Evolutionary conservation across 2,888 invertebrate genomes (phyloP).

Genomic region (Agapostemon virescens): DNA sequence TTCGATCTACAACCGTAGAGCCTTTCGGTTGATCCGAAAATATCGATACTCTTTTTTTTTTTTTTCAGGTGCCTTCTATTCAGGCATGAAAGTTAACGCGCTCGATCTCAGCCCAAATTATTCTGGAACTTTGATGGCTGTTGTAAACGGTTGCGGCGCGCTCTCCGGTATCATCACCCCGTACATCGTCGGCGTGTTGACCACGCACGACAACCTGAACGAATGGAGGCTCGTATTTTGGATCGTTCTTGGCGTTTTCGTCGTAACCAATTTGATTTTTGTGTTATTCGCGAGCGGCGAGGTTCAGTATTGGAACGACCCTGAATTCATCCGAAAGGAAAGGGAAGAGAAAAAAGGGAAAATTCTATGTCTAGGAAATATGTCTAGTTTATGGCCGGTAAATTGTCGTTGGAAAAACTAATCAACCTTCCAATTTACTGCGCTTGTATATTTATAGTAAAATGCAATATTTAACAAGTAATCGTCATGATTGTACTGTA

Average conservation of each 20-base stretch:
- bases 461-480: constrained; percentile 23
- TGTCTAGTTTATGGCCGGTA: background rate
- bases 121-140: constrained; percentile 81
- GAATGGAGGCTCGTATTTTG: constrained; percentile 92
- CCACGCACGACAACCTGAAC: constrained; percentile 75
- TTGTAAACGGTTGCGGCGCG: constrained; percentile 85
- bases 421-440: background rate
- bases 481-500: constrained; percentile 3
- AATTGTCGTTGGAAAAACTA: background rate
- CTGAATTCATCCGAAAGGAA: constrained; percentile 75
- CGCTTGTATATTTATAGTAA: constrained; percentile 26
- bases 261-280: constrained; percentile 86
- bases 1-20: too few species aligned
- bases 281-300: constrained; percentile 88
- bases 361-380: too few species aligned
- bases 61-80: constrained; percentile 78
- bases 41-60: background rate
- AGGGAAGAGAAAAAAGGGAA: constrained; percentile 55
- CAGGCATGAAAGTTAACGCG: constrained; percentile 81
- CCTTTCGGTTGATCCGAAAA: too few species aligned
- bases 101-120: constrained; percentile 81
- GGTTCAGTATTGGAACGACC: constrained; percentile 88
- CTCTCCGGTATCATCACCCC: constrained; percentile 87
- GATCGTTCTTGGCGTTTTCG: constrained; percentile 87
- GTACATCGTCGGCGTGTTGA: constrained; percentile 85